phyloP scores from a whole-genome alignment of 2,113 vertebrate genomes.

The Setophaga coronata region DNA sequence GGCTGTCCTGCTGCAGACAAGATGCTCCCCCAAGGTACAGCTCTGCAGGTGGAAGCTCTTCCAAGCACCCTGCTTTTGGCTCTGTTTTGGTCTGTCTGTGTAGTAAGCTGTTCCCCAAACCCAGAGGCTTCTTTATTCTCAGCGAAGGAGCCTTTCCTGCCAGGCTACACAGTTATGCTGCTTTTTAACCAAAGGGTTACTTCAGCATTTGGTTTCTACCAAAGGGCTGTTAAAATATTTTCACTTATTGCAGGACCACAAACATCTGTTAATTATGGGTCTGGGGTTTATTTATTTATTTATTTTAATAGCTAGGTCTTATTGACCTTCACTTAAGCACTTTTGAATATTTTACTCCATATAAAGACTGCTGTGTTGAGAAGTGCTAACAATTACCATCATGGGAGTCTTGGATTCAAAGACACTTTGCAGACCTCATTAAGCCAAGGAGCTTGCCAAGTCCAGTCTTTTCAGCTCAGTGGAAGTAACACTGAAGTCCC shows the following conservation, averaged over 20 bases:
- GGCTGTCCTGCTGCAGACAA: not conserved
- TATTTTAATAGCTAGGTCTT: constrained; percentile 34
- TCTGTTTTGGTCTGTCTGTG: not conserved
- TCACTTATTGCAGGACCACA: constrained; percentile 61
- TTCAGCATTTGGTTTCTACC: constrained; percentile 43
- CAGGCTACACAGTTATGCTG: not conserved
- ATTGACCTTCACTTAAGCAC: constrained; percentile 41
- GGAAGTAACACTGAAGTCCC: not conserved
- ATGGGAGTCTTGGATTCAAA: constrained; percentile 15
- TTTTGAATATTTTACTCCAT: constrained; percentile 36
- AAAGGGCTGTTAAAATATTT: constrained; percentile 63
- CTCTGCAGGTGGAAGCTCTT: not conserved
- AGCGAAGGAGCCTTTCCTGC: not conserved
- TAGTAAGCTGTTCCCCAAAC: not conserved
- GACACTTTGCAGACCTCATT: constrained; percentile 44
- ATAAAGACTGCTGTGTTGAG: constrained; percentile 24
- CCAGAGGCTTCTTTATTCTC: not conserved
- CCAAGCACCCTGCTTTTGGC: not conserved
- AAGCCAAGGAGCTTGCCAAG: not conserved
- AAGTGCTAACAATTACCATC: constrained; percentile 25
- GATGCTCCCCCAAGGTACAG: not conserved
- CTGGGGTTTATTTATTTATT: not conserved
- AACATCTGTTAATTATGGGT: constrained; percentile 57
- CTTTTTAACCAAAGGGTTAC: constrained; percentile 25
- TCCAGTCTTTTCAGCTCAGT: not conserved